Conservation (phyloP, 1,140 invertebrate species). For the Drosophila equinoxialis region DNA sequence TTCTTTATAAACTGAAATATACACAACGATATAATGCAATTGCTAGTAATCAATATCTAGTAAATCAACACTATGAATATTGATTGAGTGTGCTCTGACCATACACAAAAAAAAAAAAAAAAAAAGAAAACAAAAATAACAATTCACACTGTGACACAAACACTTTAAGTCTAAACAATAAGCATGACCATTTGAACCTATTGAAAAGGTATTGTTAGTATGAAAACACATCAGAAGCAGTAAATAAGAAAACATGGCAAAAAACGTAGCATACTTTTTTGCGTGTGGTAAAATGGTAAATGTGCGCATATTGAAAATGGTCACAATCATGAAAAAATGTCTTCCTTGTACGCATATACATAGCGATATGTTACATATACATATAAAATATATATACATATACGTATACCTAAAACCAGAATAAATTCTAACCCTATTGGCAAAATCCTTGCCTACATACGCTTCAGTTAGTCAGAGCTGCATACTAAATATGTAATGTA, state of each 20-base stretch:
- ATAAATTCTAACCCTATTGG: slow-evolving; percentile 52
- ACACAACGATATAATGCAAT: slow-evolving; percentile 37
- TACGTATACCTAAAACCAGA: slow-evolving; percentile 49
- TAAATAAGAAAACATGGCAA: neutral
- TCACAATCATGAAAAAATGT: slow-evolving; percentile 83
- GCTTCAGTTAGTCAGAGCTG: slow-evolving; percentile 62
- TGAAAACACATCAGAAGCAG: neutral
- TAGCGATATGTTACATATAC: slow-evolving; percentile 72
- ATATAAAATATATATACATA: slow-evolving; percentile 58
- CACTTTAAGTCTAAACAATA: slow-evolving; percentile 53
- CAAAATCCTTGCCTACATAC: slow-evolving; percentile 50
- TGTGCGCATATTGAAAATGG: slow-evolving; percentile 63
- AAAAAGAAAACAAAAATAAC: too few species aligned
- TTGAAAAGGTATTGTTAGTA: slow-evolving; percentile 6
- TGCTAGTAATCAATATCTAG: neutral
- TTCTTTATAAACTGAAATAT: slow-evolving; percentile 63
- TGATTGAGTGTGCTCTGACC: slow-evolving; percentile 43
- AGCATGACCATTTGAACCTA: slow-evolving; percentile 62
- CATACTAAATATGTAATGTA: slow-evolving; percentile 42
- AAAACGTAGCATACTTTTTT: slow-evolving; percentile 44
- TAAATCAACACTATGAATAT: slow-evolving; percentile 48
- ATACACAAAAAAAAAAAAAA: slow-evolving; percentile 18
- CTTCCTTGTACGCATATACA: slow-evolving; percentile 82
- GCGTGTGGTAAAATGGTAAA: neutral
- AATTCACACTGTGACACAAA: slow-evolving; percentile 25